These are phyloP conservation scores for Galeopsomyia nigrocyanea DNA, from an alignment of 2,888 invertebrate species.

Conservation along the genomic window DNA sequence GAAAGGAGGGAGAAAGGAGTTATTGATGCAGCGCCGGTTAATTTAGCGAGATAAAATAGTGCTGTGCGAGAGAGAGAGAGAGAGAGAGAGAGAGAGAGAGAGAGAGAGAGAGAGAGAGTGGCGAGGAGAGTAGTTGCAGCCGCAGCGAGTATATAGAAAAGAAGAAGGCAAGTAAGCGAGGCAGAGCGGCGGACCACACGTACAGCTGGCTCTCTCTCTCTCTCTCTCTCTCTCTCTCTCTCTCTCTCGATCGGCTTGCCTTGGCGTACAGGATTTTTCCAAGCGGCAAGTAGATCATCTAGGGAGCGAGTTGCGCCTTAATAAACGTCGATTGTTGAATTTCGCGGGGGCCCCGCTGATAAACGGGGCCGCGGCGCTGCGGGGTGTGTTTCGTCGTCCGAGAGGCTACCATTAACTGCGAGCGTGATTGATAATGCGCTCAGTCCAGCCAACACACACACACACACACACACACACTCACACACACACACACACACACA, in stretches of 20 bases:
- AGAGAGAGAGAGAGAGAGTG: neutral
- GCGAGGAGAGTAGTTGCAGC: neutral
- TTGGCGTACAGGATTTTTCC: no score
- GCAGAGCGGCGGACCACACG: constrained; percentile 41
- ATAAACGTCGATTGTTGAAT: constrained; percentile 45
- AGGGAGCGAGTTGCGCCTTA: constrained; percentile 5
- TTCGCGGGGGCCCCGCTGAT: constrained; percentile 30
- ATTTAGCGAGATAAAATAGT: no score
- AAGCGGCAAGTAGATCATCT: no score
- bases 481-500: constrained; percentile 57
- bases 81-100: no score
- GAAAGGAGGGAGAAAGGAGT: neutral
- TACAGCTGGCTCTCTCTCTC: constrained; percentile 43
- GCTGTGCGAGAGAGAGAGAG: no score
- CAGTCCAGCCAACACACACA: constrained; percentile 57
- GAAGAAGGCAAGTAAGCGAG: constrained; percentile 10
- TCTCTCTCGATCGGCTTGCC: neutral
- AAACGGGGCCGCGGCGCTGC: constrained; percentile 41
- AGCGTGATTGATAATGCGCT: constrained; percentile 63
- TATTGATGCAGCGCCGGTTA: neutral
- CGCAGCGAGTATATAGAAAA: constrained; percentile 3
- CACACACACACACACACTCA: constrained; percentile 50
- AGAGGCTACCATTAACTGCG: constrained; percentile 58
- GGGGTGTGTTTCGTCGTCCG: constrained; percentile 50
- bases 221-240: constrained; percentile 34